Base-by-base conservation (phyloP, 2,888 invertebrate species). In the Petrolisthes cinctipes region DNA sequence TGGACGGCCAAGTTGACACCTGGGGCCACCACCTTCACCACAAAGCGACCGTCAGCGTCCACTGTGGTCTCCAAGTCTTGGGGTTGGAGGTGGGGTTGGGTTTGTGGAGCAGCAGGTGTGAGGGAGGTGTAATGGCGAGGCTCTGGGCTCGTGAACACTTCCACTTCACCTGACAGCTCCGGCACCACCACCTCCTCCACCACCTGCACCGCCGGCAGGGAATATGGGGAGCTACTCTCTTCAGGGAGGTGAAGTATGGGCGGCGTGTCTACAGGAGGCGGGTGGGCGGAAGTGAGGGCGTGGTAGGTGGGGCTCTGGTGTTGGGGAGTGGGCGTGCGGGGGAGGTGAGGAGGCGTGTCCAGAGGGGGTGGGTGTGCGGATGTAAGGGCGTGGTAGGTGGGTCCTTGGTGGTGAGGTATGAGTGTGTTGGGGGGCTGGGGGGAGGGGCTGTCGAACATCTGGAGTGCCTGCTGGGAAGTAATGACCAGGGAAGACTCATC, bases 401-500 rank as follows among this genome's bases (percentile, higher is more conserved):
- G 82, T 11, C 17, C 51, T 23, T 71, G 9, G 54, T 54, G n/a
- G 71, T 37, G 37, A 37, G 37, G 37, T 37, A 37, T 37, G 85
- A 9, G 56, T 6, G n/a, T 53, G 11, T 20, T 14, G 23, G 51
- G 11, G 66, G 81, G 51, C 7, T 20, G 51, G 5, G 76, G 51
- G 9, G 81, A 17, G 37, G 86, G 86, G 11, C 57, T 76, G 66
- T 90, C 89, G 37, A 90, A 90, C 90, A 90, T 90, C 20, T 87
- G 88, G 7, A 90, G 76, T 0, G 90, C 90, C 71, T 90, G 89
- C 53, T 90, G 86, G 9, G 90, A 89, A 20, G 90, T 90, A 56
- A 90, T 89, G n/a, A 90, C 89, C 5, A 90, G 75, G 68, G 82
- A 89, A 20, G 89, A 89, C 23, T 90, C 89, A n/a, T 87, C 89